A percentile compares a stretch with the other conserved stretches of the same genome.
These are phyloP conservation scores for Ctenoplectra terminalis DNA, from an alignment of 1,140 invertebrate species.

Conservation along the genomic window DNA sequence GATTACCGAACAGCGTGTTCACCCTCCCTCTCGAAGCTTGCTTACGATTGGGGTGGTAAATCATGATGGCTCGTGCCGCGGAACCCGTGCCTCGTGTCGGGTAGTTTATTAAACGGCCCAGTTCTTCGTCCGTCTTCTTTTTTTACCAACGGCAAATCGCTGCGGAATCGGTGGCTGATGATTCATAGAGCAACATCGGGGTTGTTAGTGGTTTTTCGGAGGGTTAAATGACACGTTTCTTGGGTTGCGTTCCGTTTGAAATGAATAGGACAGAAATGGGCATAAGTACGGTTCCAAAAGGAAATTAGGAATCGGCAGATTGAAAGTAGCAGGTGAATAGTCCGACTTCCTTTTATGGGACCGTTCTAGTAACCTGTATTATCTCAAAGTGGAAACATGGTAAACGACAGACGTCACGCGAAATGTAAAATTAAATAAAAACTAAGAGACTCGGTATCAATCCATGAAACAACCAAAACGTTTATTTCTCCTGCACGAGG, in stretches of 20 bases:
- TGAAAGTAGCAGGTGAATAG: not conserved
- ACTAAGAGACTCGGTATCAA: not conserved
- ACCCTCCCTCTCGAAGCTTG: not conserved
- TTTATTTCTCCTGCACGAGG: not conserved
- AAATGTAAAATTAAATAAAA: not conserved
- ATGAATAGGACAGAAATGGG: not conserved
- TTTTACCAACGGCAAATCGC: not conserved
- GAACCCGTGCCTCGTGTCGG: constrained; percentile 9
- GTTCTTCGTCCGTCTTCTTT: not conserved
- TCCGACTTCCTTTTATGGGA: not conserved
- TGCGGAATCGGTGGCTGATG: not conserved
- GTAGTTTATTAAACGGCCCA: constrained; percentile 40
- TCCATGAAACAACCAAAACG: not conserved
- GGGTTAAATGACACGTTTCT: not conserved
- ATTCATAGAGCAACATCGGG: not conserved
- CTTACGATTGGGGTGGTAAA: constrained; percentile 14
- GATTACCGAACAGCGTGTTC: constrained; percentile 17
- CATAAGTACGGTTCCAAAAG: not conserved
- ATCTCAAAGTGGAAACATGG: too few species aligned
- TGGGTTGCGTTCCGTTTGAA: not conserved
- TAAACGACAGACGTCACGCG: not conserved
- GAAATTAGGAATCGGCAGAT: too few species aligned
- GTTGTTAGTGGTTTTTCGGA: constrained; percentile 5
- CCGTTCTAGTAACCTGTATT: too few species aligned
- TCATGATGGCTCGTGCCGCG: constrained; percentile 35